phyloP scores from a whole-genome alignment of 2,888 invertebrate species.

The Amphipyra tragopoginis region DNA sequence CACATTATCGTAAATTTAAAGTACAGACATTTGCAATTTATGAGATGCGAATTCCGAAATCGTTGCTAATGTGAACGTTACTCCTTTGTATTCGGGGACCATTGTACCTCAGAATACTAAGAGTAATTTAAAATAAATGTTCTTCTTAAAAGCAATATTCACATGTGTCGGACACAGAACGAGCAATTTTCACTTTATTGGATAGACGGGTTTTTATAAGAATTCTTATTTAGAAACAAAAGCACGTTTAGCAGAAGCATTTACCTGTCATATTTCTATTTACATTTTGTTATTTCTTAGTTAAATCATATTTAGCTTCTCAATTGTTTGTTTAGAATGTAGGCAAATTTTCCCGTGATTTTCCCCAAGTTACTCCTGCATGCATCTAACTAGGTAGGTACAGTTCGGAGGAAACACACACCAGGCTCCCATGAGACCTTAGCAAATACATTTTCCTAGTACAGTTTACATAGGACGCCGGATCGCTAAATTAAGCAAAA shows the following conservation, averaged over 20 bases:
- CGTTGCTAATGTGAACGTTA: constrained; percentile 50
- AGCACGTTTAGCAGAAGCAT: too few species aligned
- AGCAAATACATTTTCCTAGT: constrained; percentile 61
- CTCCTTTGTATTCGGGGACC: constrained; percentile 29
- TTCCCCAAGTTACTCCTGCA: constrained; percentile 13
- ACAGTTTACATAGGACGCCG: constrained; percentile 68
- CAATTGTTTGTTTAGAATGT: background rate
- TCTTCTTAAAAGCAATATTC: constrained; percentile 11
- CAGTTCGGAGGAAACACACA: constrained; percentile 20
- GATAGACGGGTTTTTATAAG: too few species aligned
- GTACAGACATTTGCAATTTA: constrained; percentile 58
- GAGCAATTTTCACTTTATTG: constrained; percentile 1
- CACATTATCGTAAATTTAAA: constrained; percentile 61
- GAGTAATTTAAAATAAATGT: constrained; percentile 30
- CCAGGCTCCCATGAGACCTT: constrained; percentile 61
- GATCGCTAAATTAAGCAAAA: constrained; percentile 67
- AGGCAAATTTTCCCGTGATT: background rate
- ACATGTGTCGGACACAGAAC: constrained; percentile 13
- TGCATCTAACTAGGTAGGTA: constrained; percentile 1
- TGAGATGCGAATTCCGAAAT: constrained; percentile 49
- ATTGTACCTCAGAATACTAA: constrained; percentile 24
- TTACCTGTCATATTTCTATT: too few species aligned
- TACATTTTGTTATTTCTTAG: too few species aligned
- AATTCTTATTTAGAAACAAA: too few species aligned
- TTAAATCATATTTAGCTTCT: too few species aligned